Evolutionary conservation across 1,140 invertebrate species (phyloP), one percentile per base, ranked within the genome.

Genomic region (Coenobita brevimanus): DNA sequence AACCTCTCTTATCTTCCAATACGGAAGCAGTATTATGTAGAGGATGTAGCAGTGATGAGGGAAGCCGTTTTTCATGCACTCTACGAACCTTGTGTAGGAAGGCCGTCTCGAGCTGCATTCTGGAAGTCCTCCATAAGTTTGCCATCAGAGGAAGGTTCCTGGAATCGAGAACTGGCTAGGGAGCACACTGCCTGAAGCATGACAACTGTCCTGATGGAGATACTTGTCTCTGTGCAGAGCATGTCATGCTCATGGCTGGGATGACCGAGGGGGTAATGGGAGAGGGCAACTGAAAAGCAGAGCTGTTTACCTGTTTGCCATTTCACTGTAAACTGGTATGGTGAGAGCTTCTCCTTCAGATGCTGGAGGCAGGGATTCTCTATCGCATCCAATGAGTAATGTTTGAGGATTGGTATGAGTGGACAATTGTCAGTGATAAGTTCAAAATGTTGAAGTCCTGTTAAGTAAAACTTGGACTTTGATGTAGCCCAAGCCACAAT

Each of bases 351-450:
- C 78, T 60, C 54, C 62, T n/a, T 81, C 50, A 81, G 78, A n/a
- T 24, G 78, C 33, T 81, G 78, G 50, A 81, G 54, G 36, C 78
- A 60, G 27, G 46, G 78, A 30, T 81, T 81, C 50, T 81, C 43
- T 13, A 64, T 62, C 10, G 54, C 50, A 36, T 81, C 78, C 46
- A 64, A 2, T 3, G 33, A 46, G 50, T 81, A 81, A 36, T 60
- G 3, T 21, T 60, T 30, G 30, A 15, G n/a, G n/a, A n/a, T n/a
- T n/a, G n/a, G n/a, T n/a, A n/a, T n/a, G n/a, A n/a, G n/a, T n/a
- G n/a, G n/a, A 15, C 78, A 13, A 36, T 81, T 30, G 50, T 81
- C 78, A 27, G 57, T 62, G 3, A 81, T 60, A 3, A 81, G 33
- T 3, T 36, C 24, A 81, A 81, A 81, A 36, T 78, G 38, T 33